These are phyloP conservation scores for Tipula confusa DNA, from an alignment of 2,888 invertebrate species.

Conservation along the genomic window DNA sequence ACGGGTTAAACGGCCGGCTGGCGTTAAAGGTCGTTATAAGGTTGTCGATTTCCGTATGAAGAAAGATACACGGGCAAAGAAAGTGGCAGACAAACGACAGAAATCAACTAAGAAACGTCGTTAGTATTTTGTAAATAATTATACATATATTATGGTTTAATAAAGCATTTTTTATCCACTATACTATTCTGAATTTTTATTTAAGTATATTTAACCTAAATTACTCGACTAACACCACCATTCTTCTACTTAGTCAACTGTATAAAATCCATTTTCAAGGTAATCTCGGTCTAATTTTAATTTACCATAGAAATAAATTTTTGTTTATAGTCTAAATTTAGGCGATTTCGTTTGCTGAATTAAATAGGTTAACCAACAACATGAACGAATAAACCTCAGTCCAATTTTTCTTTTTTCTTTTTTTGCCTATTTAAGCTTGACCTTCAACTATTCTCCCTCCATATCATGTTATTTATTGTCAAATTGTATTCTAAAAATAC, in stretches of 20 bases:
- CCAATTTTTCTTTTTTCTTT: background rate
- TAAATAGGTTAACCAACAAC: background rate
- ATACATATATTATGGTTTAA: background rate
- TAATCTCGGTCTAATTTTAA: background rate
- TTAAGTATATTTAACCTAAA: background rate
- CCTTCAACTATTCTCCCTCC: background rate
- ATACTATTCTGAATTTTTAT: background rate
- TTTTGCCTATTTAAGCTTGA: background rate
- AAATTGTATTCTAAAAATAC: background rate
- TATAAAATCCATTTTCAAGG: background rate
- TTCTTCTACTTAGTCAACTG: background rate
- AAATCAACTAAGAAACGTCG: background rate
- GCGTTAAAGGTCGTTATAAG: constrained; percentile 86
- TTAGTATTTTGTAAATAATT: background rate
- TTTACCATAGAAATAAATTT: background rate
- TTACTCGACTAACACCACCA: background rate
- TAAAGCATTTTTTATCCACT: background rate
- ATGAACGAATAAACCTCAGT: background rate
- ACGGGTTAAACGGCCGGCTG: constrained; percentile 71
- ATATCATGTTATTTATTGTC: background rate
- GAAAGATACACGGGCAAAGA: constrained; percentile 72
- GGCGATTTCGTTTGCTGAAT: background rate
- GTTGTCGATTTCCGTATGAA: constrained; percentile 97
- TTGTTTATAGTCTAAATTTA: background rate
- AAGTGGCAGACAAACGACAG: constrained; percentile 20